Base-by-base conservation (phyloP, 2,113 vertebrate species). In the Eulemur rufifrons region DNA sequence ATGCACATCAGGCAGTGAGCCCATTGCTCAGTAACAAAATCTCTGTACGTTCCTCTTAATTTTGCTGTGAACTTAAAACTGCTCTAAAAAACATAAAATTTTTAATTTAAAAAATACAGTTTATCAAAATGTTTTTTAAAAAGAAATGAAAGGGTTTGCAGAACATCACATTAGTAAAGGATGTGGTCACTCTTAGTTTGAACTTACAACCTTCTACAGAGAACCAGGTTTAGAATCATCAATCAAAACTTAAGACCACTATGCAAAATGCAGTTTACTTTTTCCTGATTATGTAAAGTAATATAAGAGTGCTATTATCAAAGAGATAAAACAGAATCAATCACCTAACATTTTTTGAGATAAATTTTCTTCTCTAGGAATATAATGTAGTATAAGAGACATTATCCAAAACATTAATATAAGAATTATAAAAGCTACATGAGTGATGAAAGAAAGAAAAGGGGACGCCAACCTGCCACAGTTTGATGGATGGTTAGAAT, bases 251-350 rank as follows among this genome's bases (percentile, higher is more conserved):
- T 83, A 76, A 68, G n/a, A 47, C 14, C 21, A 76, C 27, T 59
- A 54, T 25, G 42, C 8, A 80, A 77, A 78, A 68, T 25, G 29
- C 1, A 64, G 29, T 76, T 86, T 74, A 27, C 34, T 76, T 54
- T 56, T 90, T 54, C 61, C 15, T 90, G 10, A 59, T 84, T 88
- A 84, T 80, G 15, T 63, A 61, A 63, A 78, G 18, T 42, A 66
- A 86, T 45, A 29, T 77, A 89, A 63, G 37, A 78, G 47, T 27
- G n/a, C 10, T 34, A 37, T 59, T 34, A 73, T 34, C 27, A 52
- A 80, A 34, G 21, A 92, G 74, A 66, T 78, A 80, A 96, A 83
- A 88, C 59, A 76, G n/a, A 83, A 86, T 47, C 76, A 84, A 59
- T 32, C 52, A 61, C n/a, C 29, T 81, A 89, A 68, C 37, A 74